These are phyloP conservation scores for Rhagophthalmus giganteus DNA, from an alignment of 2,888 invertebrate genomes.

Conservation along the genomic window DNA sequence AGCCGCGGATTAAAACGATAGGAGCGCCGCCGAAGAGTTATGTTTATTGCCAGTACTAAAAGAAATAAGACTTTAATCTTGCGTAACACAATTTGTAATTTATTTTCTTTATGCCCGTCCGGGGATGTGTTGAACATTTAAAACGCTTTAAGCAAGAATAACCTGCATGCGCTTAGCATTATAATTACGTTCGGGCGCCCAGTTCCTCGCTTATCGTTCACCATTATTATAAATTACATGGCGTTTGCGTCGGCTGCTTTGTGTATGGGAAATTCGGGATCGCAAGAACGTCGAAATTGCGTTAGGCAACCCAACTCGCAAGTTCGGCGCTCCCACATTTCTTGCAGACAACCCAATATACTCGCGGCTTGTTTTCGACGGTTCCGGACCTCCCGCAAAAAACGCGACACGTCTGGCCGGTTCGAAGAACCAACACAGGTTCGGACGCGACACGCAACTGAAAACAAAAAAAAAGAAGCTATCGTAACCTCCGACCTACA, in stretches of 20 bases:
- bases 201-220: slow-evolving; percentile 31
- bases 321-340: too few relatives aligned
- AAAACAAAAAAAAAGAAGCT: too few relatives aligned
- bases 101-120: slow-evolving; percentile 36
- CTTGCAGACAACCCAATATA: too few relatives aligned
- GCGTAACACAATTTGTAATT: slow-evolving; percentile 39
- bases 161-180: slow-evolving; percentile 37
- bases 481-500: too few relatives aligned
- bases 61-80: slow-evolving; percentile 40
- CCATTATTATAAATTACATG: slow-evolving; percentile 26
- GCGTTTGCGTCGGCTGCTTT: not conserved
- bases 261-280: not conserved
- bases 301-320: too few relatives aligned
- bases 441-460: too few relatives aligned
- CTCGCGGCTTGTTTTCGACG: too few relatives aligned
- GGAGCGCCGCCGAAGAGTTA: slow-evolving; percentile 34
- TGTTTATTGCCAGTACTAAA: slow-evolving; percentile 39
- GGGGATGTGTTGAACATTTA: slow-evolving; percentile 32
- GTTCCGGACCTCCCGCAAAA: too few relatives aligned
- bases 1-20: slow-evolving; percentile 33
- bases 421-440: too few relatives aligned
- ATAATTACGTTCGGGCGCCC: slow-evolving; percentile 34
- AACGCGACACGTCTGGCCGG: too few relatives aligned
- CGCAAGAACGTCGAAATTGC: not conserved
- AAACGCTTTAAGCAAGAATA: slow-evolving; percentile 34